Conservation (phyloP, 2,797 vertebrate genomes). For the Ptychadena robeensis region DNA sequence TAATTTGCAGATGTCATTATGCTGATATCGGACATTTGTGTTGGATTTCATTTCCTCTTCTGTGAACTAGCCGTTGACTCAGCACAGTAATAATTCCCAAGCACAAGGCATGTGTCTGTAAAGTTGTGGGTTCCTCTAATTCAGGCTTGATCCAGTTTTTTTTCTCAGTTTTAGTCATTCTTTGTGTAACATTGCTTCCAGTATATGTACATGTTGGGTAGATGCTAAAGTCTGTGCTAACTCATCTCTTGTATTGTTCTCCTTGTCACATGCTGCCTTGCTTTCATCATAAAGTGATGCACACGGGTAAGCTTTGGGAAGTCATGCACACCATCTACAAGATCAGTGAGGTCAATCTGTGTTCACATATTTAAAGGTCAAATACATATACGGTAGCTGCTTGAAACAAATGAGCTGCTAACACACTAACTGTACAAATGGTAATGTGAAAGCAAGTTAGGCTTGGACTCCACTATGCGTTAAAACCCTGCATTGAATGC, state of each 20-base stretch:
- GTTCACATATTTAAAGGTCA: background rate
- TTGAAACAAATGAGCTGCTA: background rate
- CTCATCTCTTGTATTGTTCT: constrained; percentile 54
- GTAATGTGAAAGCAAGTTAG: background rate
- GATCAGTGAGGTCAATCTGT: background rate
- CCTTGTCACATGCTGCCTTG: constrained; percentile 46
- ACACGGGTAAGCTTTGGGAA: constrained; percentile 64
- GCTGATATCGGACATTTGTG: constrained; percentile 22
- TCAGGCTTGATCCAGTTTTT: constrained; percentile 20
- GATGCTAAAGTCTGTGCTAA: constrained; percentile 31
- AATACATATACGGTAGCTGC: background rate
- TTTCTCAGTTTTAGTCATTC: constrained; percentile 21
- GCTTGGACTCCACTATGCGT: too few species aligned
- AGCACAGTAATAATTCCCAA: background rate
- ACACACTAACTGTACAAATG: background rate
- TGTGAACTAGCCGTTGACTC: background rate
- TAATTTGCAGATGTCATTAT: constrained; percentile 11
- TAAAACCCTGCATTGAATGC: too few species aligned
- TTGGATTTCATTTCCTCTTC: constrained; percentile 37
- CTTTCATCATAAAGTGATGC: constrained; percentile 65
- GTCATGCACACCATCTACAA: background rate
- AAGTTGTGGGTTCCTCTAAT: background rate
- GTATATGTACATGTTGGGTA: constrained; percentile 6
- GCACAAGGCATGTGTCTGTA: background rate
- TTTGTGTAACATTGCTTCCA: background rate